Base-by-base conservation (phyloP, 1,140 invertebrate species). In the Ectropis grisescens region DNA sequence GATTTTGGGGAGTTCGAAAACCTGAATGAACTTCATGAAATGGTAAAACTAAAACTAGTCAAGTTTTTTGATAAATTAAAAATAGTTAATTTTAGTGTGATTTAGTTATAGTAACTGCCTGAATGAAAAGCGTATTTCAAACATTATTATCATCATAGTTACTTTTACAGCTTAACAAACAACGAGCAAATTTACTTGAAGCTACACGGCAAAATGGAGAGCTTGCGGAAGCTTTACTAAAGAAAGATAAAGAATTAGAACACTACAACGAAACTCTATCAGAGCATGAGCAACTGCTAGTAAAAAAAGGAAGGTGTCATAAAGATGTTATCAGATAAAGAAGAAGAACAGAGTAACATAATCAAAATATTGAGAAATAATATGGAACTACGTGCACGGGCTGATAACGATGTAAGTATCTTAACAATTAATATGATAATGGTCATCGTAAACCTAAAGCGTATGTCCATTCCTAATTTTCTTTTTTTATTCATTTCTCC, bases 261-360 rank as follows among this genome's bases (percentile, higher is more conserved):
- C 28, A 44, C 2, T 38, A 50, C 4, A 22, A 46, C n/a, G 43
- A 64, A 31, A 41, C 35, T 0, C 12, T 60, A 15, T 22, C 33
- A 2, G 47, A 60, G 35, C 57, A 64, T 36, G 57, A 67, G 36
- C 30, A 51, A 7, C 12, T 47, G 8, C 32, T 72, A n/a, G 28
- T 48, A 66, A 32, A 41, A 70, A 39, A 61, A 44, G 37, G 53
- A 74, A 16, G 41, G 32, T 31, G 26, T 65, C 1, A 51, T 79
- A 16, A 64, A 67, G 47, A 53, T 56, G 31, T 24, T 75, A 16
- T 47, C 57, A n/a, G 47, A 58, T 29, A 68, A 70, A 34, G 55
- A 72, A 41, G 53, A 64, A 37, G 67, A 76, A 47, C 69, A 72
- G 29, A 36, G 26, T n/a, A 65, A 61, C 35, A 62, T 70, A 14